Evolutionary conservation across 2,113 vertebrate genomes (phyloP).

Genomic region (Tachuris rubrigastra): DNA sequence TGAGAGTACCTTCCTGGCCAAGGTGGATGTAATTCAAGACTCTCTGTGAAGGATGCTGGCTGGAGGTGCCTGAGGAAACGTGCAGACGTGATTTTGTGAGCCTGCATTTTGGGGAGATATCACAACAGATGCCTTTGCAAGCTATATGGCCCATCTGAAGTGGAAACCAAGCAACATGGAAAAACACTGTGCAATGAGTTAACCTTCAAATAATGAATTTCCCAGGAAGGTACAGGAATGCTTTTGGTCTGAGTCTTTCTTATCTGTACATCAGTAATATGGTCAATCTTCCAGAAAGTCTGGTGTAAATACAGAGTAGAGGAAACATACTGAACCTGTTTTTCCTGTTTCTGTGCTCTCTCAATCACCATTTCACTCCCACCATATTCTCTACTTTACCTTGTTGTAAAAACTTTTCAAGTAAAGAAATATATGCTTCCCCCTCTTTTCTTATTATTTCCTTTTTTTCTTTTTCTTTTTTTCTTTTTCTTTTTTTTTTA

Average conservation of each 20-base stretch:
- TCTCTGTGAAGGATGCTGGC: not conserved
- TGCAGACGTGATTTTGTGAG: not conserved
- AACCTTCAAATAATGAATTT: not conserved
- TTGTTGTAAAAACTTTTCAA: not conserved
- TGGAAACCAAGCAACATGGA: not conserved
- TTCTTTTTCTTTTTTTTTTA: not conserved
- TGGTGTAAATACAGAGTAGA: not conserved
- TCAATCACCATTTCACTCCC: not conserved
- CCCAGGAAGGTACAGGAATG: not conserved
- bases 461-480: not conserved
- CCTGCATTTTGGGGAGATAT: not conserved
- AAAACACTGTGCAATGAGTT: slow-evolving; percentile 10
- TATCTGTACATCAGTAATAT: not conserved
- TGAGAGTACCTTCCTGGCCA: not conserved
- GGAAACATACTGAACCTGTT: not conserved
- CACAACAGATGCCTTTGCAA: not conserved
- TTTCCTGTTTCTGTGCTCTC: not conserved
- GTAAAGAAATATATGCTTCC: not conserved
- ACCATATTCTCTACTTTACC: not conserved
- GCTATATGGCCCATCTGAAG: not conserved
- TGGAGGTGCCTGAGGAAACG: not conserved
- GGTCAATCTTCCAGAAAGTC: not conserved
- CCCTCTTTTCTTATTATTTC: not conserved
- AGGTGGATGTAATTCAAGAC: not conserved
- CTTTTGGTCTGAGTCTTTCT: not conserved